phyloP scores from a whole-genome alignment of 2,888 invertebrate genomes.

The Calephelis perditalis region DNA sequence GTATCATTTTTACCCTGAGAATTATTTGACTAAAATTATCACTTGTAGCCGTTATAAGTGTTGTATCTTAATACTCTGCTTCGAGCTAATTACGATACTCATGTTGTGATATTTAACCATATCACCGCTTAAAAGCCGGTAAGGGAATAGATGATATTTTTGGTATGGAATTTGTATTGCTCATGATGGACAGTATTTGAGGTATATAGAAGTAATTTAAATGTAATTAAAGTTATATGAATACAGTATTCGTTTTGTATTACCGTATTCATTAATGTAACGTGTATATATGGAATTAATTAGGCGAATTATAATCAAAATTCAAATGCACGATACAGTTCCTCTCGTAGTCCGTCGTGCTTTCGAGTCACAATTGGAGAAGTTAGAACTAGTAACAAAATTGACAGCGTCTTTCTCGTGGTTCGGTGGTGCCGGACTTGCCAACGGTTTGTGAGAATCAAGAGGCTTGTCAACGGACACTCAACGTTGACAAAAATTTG shows the following conservation, averaged over 20 bases:
- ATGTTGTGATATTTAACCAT: slow-evolving; percentile 65
- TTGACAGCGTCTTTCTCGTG: slow-evolving; percentile 53
- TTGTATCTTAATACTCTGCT: slow-evolving; percentile 16
- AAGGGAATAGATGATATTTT: slow-evolving; percentile 61
- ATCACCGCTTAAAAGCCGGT: slow-evolving; percentile 60
- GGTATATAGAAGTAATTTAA: slow-evolving; percentile 38
- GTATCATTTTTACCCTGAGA: slow-evolving; percentile 13
- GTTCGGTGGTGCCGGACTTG: slow-evolving; percentile 45
- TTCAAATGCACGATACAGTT: slow-evolving; percentile 75
- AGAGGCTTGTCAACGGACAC: slow-evolving; percentile 50
- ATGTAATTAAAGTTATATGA: slow-evolving; percentile 44
- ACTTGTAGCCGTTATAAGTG: slow-evolving; percentile 13
- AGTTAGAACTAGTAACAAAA: slow-evolving; percentile 35
- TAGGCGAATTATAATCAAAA: slow-evolving; percentile 55
- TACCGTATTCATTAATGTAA: slow-evolving; percentile 41
- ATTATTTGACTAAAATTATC: slow-evolving; percentile 17
- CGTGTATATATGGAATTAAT: slow-evolving; percentile 44
- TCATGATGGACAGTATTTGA: slow-evolving; percentile 57
- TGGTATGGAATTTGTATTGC: slow-evolving; percentile 74
- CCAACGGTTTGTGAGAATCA: slow-evolving; percentile 49
- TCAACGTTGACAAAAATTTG: slow-evolving; percentile 49
- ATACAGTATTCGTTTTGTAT: slow-evolving; percentile 36
- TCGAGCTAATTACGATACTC: slow-evolving; percentile 34
- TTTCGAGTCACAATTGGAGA: slow-evolving; percentile 55
- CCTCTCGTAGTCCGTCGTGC: slow-evolving; percentile 73